phyloP scores from a whole-genome alignment of 1,140 invertebrate species.

The Temnothorax nylanderi region DNA sequence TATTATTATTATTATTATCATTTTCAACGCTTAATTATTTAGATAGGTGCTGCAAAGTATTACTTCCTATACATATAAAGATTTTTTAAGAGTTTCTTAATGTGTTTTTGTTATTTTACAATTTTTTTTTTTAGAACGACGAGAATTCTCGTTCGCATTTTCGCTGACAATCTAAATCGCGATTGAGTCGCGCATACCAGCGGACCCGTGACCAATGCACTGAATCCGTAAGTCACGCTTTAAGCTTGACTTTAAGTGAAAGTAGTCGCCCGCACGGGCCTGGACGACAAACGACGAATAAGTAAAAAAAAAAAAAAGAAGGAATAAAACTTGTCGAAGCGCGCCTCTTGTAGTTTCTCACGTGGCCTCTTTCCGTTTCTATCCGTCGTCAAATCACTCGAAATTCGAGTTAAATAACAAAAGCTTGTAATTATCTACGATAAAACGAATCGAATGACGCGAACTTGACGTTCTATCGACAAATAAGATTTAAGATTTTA shows the following conservation, averaged over 20 bases:
- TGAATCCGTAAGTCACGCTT: constrained; percentile 42
- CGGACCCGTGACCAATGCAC: background rate
- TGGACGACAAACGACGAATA: background rate
- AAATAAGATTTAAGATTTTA: background rate
- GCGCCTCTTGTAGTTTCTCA: background rate
- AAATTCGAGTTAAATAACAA: background rate
- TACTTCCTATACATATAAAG: background rate
- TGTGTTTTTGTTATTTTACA: background rate
- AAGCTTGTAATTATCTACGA: background rate
- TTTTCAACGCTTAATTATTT: background rate
- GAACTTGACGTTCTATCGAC: background rate
- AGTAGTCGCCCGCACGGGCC: background rate
- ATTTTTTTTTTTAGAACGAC: background rate
- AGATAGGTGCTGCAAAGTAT: background rate
- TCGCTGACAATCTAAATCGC: constrained; percentile 4
- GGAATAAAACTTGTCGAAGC: background rate
- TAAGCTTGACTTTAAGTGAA: constrained; percentile 51
- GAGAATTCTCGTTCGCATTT: background rate
- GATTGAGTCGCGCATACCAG: constrained; percentile 5
- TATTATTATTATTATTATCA: background rate
- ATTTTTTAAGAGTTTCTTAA: background rate
- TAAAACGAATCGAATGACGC: background rate
- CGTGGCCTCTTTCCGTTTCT: background rate
- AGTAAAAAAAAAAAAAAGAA: constrained; percentile 1
- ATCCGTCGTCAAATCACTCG: background rate